Percentiles rank a stretch among this genome's conserved stretches.
These are phyloP conservation scores for Ceratitis capitata DNA, from an alignment of 1,140 invertebrate species.

Conservation along the genomic window DNA sequence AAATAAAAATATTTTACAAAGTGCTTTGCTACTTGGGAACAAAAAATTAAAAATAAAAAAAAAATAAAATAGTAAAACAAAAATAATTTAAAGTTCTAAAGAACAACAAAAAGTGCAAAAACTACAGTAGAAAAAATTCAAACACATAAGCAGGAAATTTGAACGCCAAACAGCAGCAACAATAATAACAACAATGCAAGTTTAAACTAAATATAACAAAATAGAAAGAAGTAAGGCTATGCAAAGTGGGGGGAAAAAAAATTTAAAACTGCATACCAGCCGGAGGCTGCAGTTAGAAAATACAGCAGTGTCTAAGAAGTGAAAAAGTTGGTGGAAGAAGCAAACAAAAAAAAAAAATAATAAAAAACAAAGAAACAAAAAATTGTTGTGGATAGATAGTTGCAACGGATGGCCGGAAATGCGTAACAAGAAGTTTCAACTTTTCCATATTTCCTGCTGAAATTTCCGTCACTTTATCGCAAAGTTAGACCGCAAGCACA, in stretches of 20 bases:
- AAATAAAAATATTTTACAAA: not conserved
- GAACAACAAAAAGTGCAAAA: not conserved
- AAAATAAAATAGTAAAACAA: not conserved
- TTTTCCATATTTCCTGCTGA: constrained; percentile 36
- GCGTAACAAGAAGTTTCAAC: constrained; percentile 37
- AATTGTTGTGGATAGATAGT: constrained; percentile 25
- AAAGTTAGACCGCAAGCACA: constrained; percentile 22
- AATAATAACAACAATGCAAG: not conserved
- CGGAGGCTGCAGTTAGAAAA: not conserved
- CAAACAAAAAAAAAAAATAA: too few relatives aligned
- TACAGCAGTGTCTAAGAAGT: not conserved
- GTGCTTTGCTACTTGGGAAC: not conserved
- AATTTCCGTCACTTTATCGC: constrained; percentile 36
- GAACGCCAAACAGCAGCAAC: not conserved
- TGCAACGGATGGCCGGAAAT: constrained; percentile 29
- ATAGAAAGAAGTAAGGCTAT: not conserved
- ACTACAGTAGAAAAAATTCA: not conserved
- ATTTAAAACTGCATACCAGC: not conserved
- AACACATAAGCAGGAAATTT: constrained; percentile 5
- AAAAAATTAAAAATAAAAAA: not conserved
- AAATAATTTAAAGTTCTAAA: not conserved
- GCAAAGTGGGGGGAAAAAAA: not conserved
- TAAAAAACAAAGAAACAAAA: too few relatives aligned
- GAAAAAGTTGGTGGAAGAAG: not conserved
- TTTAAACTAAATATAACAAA: not conserved